These are phyloP conservation scores for Megaceryle maxima DNA, from an alignment of 2,113 vertebrate species.

Conservation along the genomic window DNA sequence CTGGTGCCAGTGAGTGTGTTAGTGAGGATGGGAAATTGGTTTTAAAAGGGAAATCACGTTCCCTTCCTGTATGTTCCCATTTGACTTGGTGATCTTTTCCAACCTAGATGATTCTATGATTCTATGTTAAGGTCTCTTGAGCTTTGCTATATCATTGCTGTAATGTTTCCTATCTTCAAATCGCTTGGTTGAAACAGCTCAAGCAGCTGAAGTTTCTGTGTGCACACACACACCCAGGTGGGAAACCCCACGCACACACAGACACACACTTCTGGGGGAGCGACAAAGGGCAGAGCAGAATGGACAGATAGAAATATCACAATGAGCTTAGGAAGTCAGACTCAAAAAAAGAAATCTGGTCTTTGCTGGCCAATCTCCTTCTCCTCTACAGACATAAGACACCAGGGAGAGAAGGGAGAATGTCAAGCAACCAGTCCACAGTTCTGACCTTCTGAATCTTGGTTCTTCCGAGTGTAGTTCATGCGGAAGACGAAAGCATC, in stretches of 20 bases:
- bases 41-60: neutral
- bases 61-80: neutral
- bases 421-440: fast-evolving
- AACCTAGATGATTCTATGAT: too few species aligned
- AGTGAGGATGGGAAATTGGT: neutral
- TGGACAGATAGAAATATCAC: neutral
- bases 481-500: conserved; percentile 98
- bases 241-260: neutral
- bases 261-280: neutral
- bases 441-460: conserved; percentile 83
- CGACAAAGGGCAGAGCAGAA: neutral
- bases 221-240: too few species aligned
- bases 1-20: neutral
- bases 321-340: neutral
- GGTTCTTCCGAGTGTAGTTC: conserved; percentile 97
- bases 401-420: neutral
- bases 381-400: neutral
- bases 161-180: neutral
- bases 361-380: neutral
- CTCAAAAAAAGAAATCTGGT: neutral
- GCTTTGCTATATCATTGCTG: neutral
- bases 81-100: too few species aligned
- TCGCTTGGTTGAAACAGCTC: neutral
- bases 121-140: neutral
- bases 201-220: neutral